Percentiles rank a stretch among this genome's conserved stretches.
Evolutionary conservation across 1,140 invertebrate genomes (phyloP).

Genomic region (Drosophila kohkoa): DNA sequence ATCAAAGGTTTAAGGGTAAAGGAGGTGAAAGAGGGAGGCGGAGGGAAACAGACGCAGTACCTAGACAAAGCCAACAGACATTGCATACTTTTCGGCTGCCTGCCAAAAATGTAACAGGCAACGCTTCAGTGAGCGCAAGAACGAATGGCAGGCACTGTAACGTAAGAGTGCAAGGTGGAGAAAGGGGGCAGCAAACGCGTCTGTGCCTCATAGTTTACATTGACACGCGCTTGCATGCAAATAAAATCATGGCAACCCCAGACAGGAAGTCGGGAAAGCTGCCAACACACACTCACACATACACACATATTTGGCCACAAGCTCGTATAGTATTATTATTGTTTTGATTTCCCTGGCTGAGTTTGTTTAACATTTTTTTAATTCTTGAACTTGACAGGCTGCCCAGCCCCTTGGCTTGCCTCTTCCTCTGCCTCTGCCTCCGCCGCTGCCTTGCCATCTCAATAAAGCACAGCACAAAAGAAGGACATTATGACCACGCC

Average conservation of each 20-base stretch:
- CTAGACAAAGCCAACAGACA: conserved; percentile 44
- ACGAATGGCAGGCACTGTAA: background rate
- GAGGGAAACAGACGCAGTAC: conserved; percentile 14
- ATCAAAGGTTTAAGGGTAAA: background rate
- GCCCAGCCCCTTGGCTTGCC: conserved; percentile 15
- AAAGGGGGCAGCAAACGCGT: conserved; percentile 26
- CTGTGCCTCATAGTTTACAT: conserved; percentile 55
- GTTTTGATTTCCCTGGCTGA: conserved; percentile 42
- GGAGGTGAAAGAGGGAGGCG: background rate
- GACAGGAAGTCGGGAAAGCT: conserved; percentile 56
- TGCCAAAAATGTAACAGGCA: conserved; percentile 64
- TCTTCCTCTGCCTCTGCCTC: background rate
- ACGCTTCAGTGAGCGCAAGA: conserved; percentile 49
- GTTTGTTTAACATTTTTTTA: conserved; percentile 62
- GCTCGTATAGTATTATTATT: conserved; percentile 51
- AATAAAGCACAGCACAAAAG: conserved; percentile 5
- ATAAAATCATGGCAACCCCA: conserved; percentile 61
- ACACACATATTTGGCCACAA: conserved; percentile 11
- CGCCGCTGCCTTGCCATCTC: conserved; percentile 17
- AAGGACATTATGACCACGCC: conserved; percentile 31
- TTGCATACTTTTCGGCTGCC: conserved; percentile 59
- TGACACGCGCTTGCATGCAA: conserved; percentile 66
- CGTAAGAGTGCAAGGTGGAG: background rate
- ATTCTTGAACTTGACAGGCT: conserved; percentile 67
- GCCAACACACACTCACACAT: conserved; percentile 24